A percentile compares a stretch with the other conserved stretches of the same genome.
These are phyloP conservation scores for Psophia crepitans DNA, from an alignment of 2,113 vertebrate genomes.

Conservation along the genomic window DNA sequence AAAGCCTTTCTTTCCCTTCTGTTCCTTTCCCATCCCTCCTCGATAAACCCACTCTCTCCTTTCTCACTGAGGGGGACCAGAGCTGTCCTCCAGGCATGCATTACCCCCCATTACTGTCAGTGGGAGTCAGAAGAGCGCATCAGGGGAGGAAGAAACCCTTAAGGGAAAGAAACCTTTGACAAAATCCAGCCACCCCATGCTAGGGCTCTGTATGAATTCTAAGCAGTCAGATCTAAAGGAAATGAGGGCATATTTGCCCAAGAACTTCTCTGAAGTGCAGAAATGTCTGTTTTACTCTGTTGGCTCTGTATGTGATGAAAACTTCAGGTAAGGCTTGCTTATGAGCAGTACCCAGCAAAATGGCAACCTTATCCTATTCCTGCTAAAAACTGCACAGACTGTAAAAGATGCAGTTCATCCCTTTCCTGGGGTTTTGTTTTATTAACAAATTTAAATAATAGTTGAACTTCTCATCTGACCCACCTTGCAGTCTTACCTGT, in stretches of 20 bases:
- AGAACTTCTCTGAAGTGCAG: not conserved
- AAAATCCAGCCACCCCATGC: not conserved
- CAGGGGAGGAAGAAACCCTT: not conserved
- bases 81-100: not conserved
- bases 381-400: not conserved
- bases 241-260: not conserved
- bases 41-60: not conserved
- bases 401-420: not conserved
- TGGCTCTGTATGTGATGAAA: not conserved
- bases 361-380: not conserved
- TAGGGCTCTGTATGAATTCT: not conserved
- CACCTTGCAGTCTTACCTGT: not conserved
- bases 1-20: slow-evolving; percentile 24
- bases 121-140: not conserved
- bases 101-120: not conserved
- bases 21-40: not conserved
- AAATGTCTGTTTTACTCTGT: not conserved
- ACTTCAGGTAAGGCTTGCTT: not conserved
- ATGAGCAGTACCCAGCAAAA: not conserved
- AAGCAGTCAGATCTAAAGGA: not conserved
- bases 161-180: slow-evolving; percentile 2
- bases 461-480: not conserved
- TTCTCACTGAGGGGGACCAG: not conserved
- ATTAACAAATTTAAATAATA: not conserved
- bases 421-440: not conserved